These are phyloP conservation scores for Orchestes rusci DNA, from an alignment of 2,888 invertebrate species.

Conservation along the genomic window DNA sequence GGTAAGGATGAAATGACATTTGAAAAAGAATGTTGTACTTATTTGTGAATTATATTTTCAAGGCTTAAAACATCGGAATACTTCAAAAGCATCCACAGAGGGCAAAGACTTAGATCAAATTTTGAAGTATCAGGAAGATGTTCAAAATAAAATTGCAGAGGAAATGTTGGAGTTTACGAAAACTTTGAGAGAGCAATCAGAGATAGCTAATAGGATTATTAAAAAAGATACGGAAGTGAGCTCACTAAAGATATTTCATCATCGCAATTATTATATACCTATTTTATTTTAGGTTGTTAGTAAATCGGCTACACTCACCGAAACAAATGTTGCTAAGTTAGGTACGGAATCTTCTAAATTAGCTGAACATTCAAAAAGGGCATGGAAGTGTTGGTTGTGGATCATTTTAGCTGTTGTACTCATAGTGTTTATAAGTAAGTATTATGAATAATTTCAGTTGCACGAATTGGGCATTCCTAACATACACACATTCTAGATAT, in stretches of 20 bases:
- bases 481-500: conserved; percentile 82
- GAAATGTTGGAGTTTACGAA: conserved; percentile 87
- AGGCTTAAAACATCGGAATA: too few relatives aligned
- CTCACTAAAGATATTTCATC: neutral
- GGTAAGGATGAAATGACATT: too few relatives aligned
- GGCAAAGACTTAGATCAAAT: conserved; percentile 70
- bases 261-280: neutral
- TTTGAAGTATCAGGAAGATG: conserved; percentile 77
- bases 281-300: conserved; percentile 53
- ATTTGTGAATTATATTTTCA: too few relatives aligned
- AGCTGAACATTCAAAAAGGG: conserved; percentile 75
- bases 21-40: too few relatives aligned
- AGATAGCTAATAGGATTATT: conserved; percentile 83
- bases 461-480: too few relatives aligned
- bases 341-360: conserved; percentile 75
- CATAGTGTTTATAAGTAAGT: conserved; percentile 80
- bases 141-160: conserved; percentile 88
- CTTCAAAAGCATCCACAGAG: too few relatives aligned
- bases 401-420: conserved; percentile 80
- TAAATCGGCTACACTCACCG: conserved; percentile 71
- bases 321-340: conserved; percentile 68
- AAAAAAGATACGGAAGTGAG: conserved; percentile 77
- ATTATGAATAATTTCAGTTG: conserved; percentile 8
- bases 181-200: conserved; percentile 84
- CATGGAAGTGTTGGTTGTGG: conserved; percentile 95